A percentile compares a stretch with the other conserved stretches of the same genome.
phyloP scores from a whole-genome alignment of 2,797 vertebrate genomes.

The Hippoglossus hippoglossus region DNA sequence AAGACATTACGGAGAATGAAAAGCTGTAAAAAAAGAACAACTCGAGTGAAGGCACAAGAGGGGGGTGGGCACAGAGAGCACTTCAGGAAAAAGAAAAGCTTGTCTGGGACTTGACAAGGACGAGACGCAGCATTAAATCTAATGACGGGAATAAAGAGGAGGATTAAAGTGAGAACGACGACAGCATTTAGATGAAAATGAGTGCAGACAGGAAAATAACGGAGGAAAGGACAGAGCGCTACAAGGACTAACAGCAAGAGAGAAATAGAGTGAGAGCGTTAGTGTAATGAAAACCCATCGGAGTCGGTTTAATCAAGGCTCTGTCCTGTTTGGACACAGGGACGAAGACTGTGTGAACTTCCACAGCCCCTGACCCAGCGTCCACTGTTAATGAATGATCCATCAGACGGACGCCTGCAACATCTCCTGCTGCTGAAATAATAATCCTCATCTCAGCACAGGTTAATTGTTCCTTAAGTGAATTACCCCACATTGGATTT shows the following conservation, averaged over 20 bases:
- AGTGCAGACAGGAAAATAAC: background rate
- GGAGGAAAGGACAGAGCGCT: slow-evolving; percentile 33
- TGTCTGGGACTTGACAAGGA: slow-evolving; percentile 45
- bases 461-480: slow-evolving; percentile 39
- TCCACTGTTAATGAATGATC: slow-evolving; percentile 37
- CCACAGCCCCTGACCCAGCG: slow-evolving; percentile 19
- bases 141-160: slow-evolving; percentile 39
- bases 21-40: background rate
- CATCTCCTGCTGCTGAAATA: slow-evolving; percentile 24
- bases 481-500: slow-evolving; percentile 34
- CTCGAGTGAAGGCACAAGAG: slow-evolving; percentile 14
- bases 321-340: too few species aligned
- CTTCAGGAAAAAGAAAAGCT: slow-evolving; percentile 24
- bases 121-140: slow-evolving; percentile 41
- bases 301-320: background rate
- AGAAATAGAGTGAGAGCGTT: slow-evolving; percentile 8
- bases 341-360: slow-evolving; percentile 19
- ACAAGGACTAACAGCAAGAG: slow-evolving; percentile 16
- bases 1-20: slow-evolving; percentile 10
- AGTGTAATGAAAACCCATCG: slow-evolving; percentile 11
- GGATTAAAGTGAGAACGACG: slow-evolving; percentile 7
- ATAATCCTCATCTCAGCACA: slow-evolving; percentile 41
- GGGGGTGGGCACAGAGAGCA: background rate
- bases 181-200: slow-evolving; percentile 37
- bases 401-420: slow-evolving; percentile 33